Conservation (phyloP, 2,888 invertebrate genomes). For the Ctenicera cuprea region DNA sequence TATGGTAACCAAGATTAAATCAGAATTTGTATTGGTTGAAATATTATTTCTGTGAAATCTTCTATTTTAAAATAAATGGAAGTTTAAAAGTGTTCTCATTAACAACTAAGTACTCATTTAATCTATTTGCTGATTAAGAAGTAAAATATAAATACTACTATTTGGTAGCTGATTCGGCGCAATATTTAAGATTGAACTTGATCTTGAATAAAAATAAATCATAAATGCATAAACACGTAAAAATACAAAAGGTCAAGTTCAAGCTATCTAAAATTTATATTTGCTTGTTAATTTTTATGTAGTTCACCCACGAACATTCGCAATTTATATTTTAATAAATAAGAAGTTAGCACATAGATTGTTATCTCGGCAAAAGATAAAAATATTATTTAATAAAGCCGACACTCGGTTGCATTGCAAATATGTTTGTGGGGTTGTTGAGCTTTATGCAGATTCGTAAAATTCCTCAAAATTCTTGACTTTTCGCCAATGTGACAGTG, state of each 20-base stretch:
- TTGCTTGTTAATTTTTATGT: not conserved
- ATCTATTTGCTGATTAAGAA: too few species aligned
- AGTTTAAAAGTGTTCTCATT: too few species aligned
- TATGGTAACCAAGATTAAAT: too few species aligned
- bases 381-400: too few species aligned
- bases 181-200: constrained; percentile 4
- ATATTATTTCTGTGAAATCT: too few species aligned
- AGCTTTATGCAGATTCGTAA: not conserved
- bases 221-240: not conserved
- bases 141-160: too few species aligned
- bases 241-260: constrained; percentile 14
- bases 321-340: not conserved
- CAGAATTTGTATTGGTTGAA: too few species aligned
- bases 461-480: constrained; percentile 19
- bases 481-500: constrained; percentile 7
- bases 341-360: not conserved
- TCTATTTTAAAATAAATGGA: too few species aligned
- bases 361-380: too few species aligned
- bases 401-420: too few species aligned
- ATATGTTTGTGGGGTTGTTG: not conserved
- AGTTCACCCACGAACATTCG: not conserved
- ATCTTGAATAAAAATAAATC: constrained; percentile 2
- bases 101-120: too few species aligned
- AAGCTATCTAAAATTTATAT: not conserved
- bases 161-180: too few species aligned